A percentile compares a stretch with the other conserved stretches of the same genome.
These are phyloP conservation scores for Lathamus discolor DNA, from an alignment of 2,113 vertebrate genomes.

Conservation along the genomic window DNA sequence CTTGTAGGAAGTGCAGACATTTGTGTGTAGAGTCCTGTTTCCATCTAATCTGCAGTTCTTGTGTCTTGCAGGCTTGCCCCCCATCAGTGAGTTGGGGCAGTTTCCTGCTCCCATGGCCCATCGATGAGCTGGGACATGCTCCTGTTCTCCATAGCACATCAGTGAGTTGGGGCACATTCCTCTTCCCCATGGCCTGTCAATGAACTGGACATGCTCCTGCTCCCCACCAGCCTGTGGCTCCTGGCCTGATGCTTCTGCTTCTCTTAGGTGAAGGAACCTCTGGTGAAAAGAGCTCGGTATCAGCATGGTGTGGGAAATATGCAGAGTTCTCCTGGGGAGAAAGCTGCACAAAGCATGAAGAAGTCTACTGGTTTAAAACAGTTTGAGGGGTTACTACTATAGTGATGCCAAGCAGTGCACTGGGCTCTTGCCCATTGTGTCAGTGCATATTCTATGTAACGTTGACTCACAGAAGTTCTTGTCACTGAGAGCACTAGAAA, in stretches of 20 bases:
- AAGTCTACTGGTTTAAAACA: neutral
- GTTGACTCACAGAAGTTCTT: neutral
- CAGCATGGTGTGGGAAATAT: accelerated
- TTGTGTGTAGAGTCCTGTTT: neutral
- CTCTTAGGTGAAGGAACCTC: neutral
- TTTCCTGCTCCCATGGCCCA: neutral
- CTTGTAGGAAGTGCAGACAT: neutral
- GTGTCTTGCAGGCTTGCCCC: neutral
- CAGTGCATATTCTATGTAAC: neutral
- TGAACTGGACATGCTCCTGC: accelerated
- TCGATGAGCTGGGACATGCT: accelerated
- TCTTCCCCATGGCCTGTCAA: neutral
- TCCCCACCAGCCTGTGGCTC: neutral
- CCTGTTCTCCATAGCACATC: neutral
- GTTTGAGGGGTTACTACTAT: neutral
- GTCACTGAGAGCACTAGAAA: neutral
- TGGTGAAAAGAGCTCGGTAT: neutral
- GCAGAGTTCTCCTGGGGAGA: too few relatives aligned
- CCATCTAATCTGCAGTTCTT: neutral
- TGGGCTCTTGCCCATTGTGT: neutral
- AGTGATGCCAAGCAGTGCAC: neutral
- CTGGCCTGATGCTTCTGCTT: neutral
- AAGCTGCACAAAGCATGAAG: neutral
- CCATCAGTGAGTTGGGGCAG: neutral
- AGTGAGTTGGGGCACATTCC: neutral